Conservation (phyloP, 2,888 invertebrate genomes). For the Drosophila vallismaia region DNA sequence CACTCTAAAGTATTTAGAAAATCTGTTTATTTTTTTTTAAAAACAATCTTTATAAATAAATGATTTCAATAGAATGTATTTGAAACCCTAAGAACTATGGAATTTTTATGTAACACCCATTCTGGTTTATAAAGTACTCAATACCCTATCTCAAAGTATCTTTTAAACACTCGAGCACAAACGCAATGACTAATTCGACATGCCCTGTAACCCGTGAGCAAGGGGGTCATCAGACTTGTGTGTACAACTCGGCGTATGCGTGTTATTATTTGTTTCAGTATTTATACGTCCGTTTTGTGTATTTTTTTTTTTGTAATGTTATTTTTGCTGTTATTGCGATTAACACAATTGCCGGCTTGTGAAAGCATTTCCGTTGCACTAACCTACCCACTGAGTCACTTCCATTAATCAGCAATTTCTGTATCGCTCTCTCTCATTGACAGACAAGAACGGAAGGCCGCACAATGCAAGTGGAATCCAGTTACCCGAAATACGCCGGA, state of each 20-base stretch:
- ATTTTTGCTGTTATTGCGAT: constrained; percentile 62
- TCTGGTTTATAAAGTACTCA: background rate
- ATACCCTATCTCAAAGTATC: background rate
- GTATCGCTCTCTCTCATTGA: background rate
- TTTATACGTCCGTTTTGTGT: constrained; percentile 1
- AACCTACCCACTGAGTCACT: constrained; percentile 60
- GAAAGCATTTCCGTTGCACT: constrained; percentile 71
- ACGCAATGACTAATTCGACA: constrained; percentile 43
- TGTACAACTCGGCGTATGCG: constrained; percentile 62
- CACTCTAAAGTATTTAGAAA: constrained; percentile 5
- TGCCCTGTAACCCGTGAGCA: constrained; percentile 20
- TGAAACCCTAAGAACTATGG: too few species aligned
- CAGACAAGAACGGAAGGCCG: constrained; percentile 1
- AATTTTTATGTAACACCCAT: too few species aligned
- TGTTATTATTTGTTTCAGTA: constrained; percentile 53
- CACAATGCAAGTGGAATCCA: constrained; percentile 83
- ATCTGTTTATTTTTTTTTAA: background rate
- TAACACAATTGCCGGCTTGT: constrained; percentile 75
- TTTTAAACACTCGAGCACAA: background rate
- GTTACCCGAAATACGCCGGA: constrained; percentile 81
- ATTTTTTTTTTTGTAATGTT: constrained; percentile 2
- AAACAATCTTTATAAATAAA: too few species aligned
- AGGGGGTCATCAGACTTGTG: constrained; percentile 38
- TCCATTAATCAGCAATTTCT: constrained; percentile 61
- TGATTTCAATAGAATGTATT: too few species aligned